phyloP scores from a whole-genome alignment of 2,888 invertebrate genomes.

The Seira sanloemensis region DNA sequence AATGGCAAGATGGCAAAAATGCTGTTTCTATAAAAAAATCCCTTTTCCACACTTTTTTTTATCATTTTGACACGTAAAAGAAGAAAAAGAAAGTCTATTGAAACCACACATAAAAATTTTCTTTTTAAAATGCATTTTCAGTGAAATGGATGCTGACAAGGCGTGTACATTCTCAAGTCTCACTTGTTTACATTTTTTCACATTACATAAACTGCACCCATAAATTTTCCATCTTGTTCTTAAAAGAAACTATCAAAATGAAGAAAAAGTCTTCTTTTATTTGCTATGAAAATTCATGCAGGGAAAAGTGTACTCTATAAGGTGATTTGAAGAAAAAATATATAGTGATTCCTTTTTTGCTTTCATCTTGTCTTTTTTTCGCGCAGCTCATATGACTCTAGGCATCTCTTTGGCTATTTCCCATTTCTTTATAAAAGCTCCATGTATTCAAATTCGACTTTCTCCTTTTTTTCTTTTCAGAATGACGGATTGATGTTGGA shows the following conservation, averaged over 20 bases:
- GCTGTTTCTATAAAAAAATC: neutral
- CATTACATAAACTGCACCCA: constrained; percentile 25
- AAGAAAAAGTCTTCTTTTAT: constrained; percentile 1
- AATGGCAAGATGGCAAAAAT: constrained; percentile 1
- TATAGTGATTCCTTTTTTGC: neutral
- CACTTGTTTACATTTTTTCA: neutral
- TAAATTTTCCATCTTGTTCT: constrained; percentile 37
- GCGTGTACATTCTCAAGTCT: neutral
- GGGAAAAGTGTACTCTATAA: neutral
- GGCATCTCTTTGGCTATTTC: neutral
- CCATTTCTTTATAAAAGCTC: neutral
- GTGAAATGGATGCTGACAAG: neutral
- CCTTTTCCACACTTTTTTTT: neutral
- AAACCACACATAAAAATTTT: neutral
- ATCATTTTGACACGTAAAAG: constrained; percentile 2
- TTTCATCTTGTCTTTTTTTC: neutral
- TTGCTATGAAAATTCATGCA: neutral
- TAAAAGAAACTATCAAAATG: neutral
- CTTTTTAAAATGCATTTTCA: neutral
- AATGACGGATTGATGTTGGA: constrained; percentile 67
- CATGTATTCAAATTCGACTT: constrained; percentile 22
- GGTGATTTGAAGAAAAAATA: constrained; percentile 10
- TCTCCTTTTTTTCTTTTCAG: constrained; percentile 30
- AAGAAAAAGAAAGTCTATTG: neutral
- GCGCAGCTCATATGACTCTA: constrained; percentile 8